Percentiles rank a stretch among this genome's conserved stretches.
These are phyloP conservation scores for Heliconius ethilla DNA, from an alignment of 2,888 invertebrate species.

Conservation along the genomic window DNA sequence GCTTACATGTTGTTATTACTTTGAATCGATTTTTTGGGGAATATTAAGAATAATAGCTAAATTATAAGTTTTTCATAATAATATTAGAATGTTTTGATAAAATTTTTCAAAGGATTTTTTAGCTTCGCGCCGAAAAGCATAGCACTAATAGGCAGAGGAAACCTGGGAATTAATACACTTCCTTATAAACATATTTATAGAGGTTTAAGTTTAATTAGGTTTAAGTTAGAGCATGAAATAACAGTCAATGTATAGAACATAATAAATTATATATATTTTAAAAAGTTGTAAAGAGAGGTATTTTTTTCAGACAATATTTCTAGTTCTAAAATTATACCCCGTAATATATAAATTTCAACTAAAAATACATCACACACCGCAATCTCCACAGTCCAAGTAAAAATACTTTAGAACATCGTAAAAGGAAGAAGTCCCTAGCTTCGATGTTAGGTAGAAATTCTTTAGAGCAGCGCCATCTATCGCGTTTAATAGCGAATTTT, in stretches of 20 bases:
- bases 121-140: too few relatives aligned
- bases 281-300: too few relatives aligned
- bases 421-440: constrained; percentile 55
- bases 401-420: constrained; percentile 62
- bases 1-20: constrained; percentile 39
- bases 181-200: too few relatives aligned
- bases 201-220: too few relatives aligned
- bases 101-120: too few relatives aligned
- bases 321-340: neutral
- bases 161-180: too few relatives aligned
- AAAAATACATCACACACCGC: constrained; percentile 43
- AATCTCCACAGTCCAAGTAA: constrained; percentile 56
- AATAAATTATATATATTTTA: too few relatives aligned
- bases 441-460: constrained; percentile 53
- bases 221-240: too few relatives aligned
- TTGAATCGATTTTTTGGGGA: constrained; percentile 19
- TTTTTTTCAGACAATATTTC: too few relatives aligned
- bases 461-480: constrained; percentile 74
- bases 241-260: too few relatives aligned
- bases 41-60: neutral
- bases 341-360: constrained; percentile 3
- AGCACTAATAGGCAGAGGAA: too few relatives aligned
- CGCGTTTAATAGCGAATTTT: constrained; percentile 67
- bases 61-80: neutral
- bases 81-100: neutral